Conservation (phyloP, 2,888 invertebrate species). For the Sipha maydis region DNA sequence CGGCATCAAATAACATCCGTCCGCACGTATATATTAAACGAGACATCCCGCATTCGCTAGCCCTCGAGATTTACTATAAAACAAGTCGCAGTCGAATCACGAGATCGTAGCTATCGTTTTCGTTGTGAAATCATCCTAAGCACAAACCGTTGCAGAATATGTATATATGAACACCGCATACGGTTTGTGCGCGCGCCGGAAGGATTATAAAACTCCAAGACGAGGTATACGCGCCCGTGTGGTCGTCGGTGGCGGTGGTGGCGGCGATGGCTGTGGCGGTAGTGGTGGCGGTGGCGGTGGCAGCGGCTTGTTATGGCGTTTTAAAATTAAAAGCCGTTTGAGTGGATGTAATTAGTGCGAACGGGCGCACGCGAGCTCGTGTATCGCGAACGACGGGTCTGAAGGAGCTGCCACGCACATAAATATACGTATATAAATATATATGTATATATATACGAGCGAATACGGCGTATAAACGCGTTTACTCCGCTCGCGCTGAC, state of each 20-base stretch:
- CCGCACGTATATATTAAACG: too few species aligned
- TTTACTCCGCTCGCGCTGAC: slow-evolving; percentile 14
- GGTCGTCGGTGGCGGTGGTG: neutral
- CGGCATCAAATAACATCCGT: too few species aligned
- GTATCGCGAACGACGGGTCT: slow-evolving; percentile 7
- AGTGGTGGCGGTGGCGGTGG: neutral
- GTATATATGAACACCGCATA: too few species aligned
- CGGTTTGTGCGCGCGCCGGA: too few species aligned
- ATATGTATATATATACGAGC: too few species aligned
- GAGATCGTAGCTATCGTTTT: too few species aligned
- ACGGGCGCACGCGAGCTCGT: neutral
- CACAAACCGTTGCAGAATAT: too few species aligned
- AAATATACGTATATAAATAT: neutral
- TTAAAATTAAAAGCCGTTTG: slow-evolving; percentile 58
- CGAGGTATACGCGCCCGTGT: neutral
- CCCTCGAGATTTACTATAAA: too few species aligned
- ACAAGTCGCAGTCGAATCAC: too few species aligned
- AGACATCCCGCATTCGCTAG: too few species aligned
- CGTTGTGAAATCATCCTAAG: too few species aligned
- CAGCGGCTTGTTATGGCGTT: slow-evolving; percentile 46
- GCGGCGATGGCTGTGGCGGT: neutral
- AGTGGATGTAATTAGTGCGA: slow-evolving; percentile 55
- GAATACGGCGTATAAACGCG: too few species aligned
- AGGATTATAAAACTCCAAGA: neutral
- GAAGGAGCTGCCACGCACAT: neutral